Base-by-base conservation (phyloP, 1,140 invertebrate species). In the Chionoecetes opilio region DNA sequence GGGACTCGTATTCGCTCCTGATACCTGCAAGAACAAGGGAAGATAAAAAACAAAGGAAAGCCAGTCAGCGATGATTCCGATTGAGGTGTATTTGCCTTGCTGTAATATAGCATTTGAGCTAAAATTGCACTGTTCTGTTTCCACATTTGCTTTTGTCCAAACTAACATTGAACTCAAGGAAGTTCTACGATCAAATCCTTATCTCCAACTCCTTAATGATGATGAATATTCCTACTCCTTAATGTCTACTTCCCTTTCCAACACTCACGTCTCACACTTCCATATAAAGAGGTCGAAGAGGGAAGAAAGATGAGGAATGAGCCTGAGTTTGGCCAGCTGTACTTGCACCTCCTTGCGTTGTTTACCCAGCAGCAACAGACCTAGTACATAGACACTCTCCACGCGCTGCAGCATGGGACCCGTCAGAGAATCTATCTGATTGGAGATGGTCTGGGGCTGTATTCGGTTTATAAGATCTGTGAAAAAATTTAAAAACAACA, bases 231-330 rank as follows among this genome's bases (percentile, higher is more conserved):
- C 32, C 17, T 26, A 34, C 46, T 31, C 21, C n/a, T n/a, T 29
- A 38, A 92, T 82, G 37, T 89, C 32, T 29, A 3, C 37, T 9
- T 89, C 37, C 2, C n/a, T 46, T 0, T 17, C n/a, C 3, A 31
- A 26, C 35, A 94, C 94, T 95, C 63, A 95, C 94, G 94, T 88
- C 88, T 96, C 94, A 94, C 94, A 94, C 35, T 95, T 93, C 96
- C 96, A 96, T 29, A 96, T 96, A 86, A 96, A 95, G 29, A 93
- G 91, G 38, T 96, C 96, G 87, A 95, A 96, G 29, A 96, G 96
- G 21, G 84, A 63, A 6, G 93, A 94, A 5, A 96, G 94, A 34
- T 89, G 75, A 35, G 96, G 96, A n/a, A 96, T 94, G 17, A 96
- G 92, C 31, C 92, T 35, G 3, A 96, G 63, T 88, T 90, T 91